phyloP scores from a whole-genome alignment of 2,888 invertebrate species.

The Drosophila quinaria region DNA sequence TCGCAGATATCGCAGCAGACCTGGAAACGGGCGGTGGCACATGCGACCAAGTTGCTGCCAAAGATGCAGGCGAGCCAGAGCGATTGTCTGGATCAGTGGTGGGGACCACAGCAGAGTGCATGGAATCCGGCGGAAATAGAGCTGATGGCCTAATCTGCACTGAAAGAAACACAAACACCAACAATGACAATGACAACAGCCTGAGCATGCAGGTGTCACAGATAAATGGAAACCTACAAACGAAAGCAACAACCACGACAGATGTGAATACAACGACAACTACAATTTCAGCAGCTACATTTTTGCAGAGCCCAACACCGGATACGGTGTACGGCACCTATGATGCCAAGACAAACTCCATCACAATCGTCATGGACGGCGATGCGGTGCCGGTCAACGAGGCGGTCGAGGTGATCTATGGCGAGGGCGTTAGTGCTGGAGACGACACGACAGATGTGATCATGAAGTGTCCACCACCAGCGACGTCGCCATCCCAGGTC shows the following conservation, averaged over 20 bases:
- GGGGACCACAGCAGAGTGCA: constrained; percentile 93
- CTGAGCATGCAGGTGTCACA: constrained; percentile 53
- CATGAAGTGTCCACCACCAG: constrained; percentile 78
- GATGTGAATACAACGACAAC: constrained; percentile 27
- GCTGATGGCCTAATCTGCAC: constrained; percentile 57
- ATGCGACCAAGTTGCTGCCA: constrained; percentile 88
- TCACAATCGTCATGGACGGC: constrained; percentile 90
- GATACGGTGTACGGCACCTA: constrained; percentile 91
- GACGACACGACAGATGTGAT: constrained; percentile 67
- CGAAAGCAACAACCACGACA: constrained; percentile 27
- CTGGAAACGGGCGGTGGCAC: constrained; percentile 88
- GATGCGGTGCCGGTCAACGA: constrained; percentile 87
- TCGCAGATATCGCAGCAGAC: constrained; percentile 91
- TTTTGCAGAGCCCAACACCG: constrained; percentile 68
- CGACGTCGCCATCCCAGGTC: constrained; percentile 81
- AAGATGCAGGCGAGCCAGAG: constrained; percentile 86
- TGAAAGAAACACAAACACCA: constrained; percentile 7
- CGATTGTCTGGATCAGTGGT: constrained; percentile 90
- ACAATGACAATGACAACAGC: constrained; percentile 22
- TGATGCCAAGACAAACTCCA: constrained; percentile 90
- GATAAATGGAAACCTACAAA: constrained; percentile 62
- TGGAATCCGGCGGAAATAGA: constrained; percentile 91
- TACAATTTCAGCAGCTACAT: constrained; percentile 50
- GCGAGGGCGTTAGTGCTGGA: constrained; percentile 84
- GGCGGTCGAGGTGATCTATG: constrained; percentile 85